Evolutionary conservation across 2,888 invertebrate species (phyloP).

Genomic region (Andrena bicolor): DNA sequence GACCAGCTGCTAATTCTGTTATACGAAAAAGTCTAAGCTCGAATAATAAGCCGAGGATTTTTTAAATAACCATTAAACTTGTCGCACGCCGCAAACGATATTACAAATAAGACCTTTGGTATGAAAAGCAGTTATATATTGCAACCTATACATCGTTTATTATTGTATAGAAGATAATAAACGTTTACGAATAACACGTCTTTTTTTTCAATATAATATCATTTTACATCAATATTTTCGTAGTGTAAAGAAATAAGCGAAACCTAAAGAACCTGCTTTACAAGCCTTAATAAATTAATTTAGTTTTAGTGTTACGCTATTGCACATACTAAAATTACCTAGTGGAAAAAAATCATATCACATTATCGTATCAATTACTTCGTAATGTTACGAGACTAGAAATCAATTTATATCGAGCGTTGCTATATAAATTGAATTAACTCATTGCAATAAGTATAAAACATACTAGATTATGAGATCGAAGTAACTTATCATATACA

Average conservation of each 20-base stretch:
- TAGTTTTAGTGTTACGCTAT: slow-evolving; percentile 53
- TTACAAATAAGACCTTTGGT: slow-evolving; percentile 32
- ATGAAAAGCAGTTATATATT: slow-evolving; percentile 30
- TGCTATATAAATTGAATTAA: slow-evolving; percentile 55
- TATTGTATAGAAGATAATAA: slow-evolving; percentile 42
- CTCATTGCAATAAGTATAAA: slow-evolving; percentile 45
- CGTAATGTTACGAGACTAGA: slow-evolving; percentile 50
- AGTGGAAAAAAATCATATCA: slow-evolving; percentile 32
- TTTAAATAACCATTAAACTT: slow-evolving; percentile 66
- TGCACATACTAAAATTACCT: slow-evolving; percentile 46
- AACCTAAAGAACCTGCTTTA: slow-evolving; percentile 28
- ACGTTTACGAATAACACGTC: slow-evolving; percentile 33
- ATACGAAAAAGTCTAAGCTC: slow-evolving; percentile 83
- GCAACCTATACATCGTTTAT: slow-evolving; percentile 47
- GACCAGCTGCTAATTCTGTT: slow-evolving; percentile 77
- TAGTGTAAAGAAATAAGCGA: slow-evolving; percentile 23
- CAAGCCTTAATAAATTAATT: slow-evolving; percentile 20
- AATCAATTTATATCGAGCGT: slow-evolving; percentile 48
- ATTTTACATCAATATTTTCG: slow-evolving; percentile 26
- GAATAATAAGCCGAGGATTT: slow-evolving; percentile 80
- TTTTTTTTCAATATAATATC: slow-evolving; percentile 32
- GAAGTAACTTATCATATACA: slow-evolving; percentile 30
- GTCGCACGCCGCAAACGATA: slow-evolving; percentile 24
- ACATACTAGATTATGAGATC: slow-evolving; percentile 61
- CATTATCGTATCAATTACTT: slow-evolving; percentile 41